Evolutionary conservation across 30 jellyfish, hydroid and myxozoan species (phyloP), one percentile per base, ranked within the genome.

Genomic region (Aurelia aurita complex sp. Pacific): DNA sequence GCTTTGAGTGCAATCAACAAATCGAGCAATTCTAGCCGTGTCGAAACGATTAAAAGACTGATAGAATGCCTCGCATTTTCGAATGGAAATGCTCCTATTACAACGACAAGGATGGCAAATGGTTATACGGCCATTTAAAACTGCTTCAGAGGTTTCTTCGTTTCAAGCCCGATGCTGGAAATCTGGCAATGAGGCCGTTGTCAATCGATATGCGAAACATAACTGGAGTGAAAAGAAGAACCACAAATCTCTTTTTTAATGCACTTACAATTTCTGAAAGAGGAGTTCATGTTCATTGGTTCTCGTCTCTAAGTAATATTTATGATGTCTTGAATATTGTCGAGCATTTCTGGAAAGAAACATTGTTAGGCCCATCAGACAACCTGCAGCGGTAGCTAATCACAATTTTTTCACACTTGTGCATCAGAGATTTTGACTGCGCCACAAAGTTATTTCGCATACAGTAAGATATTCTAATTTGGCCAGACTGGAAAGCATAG

Each of bases 331-430:
- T 89, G 51, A 80, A 84, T 55, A 81, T 82, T 18, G 18, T 89
- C 14, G 80, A 69, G 35, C 97, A 89, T 74, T 89, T 89, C 68
- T 80, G 97, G 97, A 89, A 77, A 52, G 83, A 51, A 23, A 35
- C 46, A 32, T 73, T 80, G 17, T 54, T 89, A 23, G 88, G 80
- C 50, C 61, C 73, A 2, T 13, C 36, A 50, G 73, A 74, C n/a
- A 67, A 59, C 35, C 19, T 62, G 52, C 74, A 50, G 23, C 10
- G 67, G 76, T 23, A 23, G 29, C 29, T 23, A 23, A 23, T 23
- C 29, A 23, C 50, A 38, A 38, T 38, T 4, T 38, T 38, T 38
- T 38, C 5, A 38, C 3, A 38, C 5, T 38, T 38, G 50, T 38
- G 5, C 50, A 38, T 4, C 50, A 38, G 50, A 38, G 50, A 4